These are phyloP conservation scores for Microcebus tavaratra DNA, from an alignment of 2,113 vertebrate genomes.

Conservation along the genomic window DNA sequence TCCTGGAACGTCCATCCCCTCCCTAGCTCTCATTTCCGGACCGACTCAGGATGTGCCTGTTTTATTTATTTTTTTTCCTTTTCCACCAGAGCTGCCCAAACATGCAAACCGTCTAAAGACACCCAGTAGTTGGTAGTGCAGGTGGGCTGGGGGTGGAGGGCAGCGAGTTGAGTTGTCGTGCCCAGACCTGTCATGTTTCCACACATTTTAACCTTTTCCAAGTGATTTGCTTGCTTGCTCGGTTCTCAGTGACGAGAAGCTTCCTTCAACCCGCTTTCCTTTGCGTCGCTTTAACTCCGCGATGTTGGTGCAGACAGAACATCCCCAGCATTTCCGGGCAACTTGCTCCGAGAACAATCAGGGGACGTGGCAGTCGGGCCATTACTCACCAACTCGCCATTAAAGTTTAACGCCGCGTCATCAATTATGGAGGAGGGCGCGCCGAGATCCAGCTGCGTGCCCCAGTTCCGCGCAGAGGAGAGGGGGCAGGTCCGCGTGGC, in stretches of 20 bases:
- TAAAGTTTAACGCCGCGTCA: conserved; percentile 89
- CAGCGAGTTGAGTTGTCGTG: rapidly evolving
- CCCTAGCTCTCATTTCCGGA: background rate
- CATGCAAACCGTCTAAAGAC: too few species aligned
- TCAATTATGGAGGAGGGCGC: conserved; percentile 90
- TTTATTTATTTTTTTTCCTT: background rate
- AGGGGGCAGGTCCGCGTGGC: conserved; percentile 65
- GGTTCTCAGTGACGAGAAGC: background rate
- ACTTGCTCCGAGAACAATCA: conserved; percentile 83
- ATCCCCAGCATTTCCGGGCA: conserved; percentile 81
- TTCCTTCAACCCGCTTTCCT: background rate
- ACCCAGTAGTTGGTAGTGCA: rapidly evolving
- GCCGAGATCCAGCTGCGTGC: conserved; percentile 87
- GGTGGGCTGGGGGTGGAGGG: background rate
- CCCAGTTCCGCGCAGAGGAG: conserved; percentile 83
- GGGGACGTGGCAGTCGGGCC: conserved; percentile 85
- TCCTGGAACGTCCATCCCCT: rapidly evolving
- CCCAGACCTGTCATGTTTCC: rapidly evolving
- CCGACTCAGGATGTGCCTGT: rapidly evolving
- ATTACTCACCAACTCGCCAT: conserved; percentile 86
- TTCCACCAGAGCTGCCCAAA: background rate
- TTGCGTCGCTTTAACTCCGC: too few species aligned
- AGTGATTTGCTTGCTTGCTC: rapidly evolving
- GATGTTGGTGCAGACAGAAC: conserved; percentile 40
- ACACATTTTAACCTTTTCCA: rapidly evolving